Evolutionary conservation across 2,797 vertebrate genomes (phyloP).

Genomic region (Coracias cyanogaster): DNA sequence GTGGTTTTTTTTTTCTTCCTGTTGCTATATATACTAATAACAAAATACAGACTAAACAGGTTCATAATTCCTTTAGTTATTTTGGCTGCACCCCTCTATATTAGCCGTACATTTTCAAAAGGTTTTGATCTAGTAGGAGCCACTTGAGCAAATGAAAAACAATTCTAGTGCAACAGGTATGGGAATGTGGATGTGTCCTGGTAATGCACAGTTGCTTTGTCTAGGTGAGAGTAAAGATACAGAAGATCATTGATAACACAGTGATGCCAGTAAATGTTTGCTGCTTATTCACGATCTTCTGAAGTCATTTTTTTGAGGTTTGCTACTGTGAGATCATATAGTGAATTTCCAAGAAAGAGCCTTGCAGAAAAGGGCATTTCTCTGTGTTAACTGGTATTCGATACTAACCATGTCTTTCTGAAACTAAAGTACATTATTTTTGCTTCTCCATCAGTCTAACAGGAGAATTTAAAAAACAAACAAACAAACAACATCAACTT

Average conservation of each 20-base stretch:
- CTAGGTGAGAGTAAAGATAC: not conserved
- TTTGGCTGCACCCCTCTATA: not conserved
- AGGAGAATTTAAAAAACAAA: no score
- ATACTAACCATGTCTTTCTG: not conserved
- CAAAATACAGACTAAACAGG: conserved; percentile 19
- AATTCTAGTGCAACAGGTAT: not conserved
- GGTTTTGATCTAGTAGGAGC: not conserved
- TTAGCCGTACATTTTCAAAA: not conserved
- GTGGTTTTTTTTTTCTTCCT: not conserved
- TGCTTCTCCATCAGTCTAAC: not conserved
- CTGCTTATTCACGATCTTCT: not conserved
- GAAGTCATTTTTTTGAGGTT: not conserved
- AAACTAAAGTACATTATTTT: not conserved
- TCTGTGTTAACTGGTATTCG: not conserved
- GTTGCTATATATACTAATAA: not conserved
- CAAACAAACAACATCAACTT: not conserved
- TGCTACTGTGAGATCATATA: not conserved
- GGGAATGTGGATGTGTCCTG: not conserved
- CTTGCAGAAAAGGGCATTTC: not conserved
- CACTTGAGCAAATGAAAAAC: conserved; percentile 1
- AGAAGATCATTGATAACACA: not conserved
- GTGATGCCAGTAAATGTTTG: not conserved
- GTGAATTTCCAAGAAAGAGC: not conserved
- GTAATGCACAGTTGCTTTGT: not conserved
- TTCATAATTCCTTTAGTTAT: conserved; percentile 30